phyloP scores from a whole-genome alignment of 2,888 invertebrate genomes.

The Diploptera punctata region DNA sequence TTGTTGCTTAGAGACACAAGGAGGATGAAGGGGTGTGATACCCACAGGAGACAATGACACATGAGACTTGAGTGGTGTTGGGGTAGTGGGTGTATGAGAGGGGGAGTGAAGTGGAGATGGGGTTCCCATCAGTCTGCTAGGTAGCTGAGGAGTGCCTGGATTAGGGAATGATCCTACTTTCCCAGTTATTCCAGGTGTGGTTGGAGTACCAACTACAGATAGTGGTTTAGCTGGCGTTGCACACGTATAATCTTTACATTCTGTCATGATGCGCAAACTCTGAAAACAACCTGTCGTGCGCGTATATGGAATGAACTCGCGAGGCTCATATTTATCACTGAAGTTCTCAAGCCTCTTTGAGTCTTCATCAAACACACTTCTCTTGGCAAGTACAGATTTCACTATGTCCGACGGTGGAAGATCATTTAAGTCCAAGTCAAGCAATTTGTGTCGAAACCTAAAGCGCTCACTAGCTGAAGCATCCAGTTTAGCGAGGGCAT shows the following conservation, averaged over 20 bases:
- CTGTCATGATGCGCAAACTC: conserved; percentile 42
- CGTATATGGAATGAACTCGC: conserved; percentile 56
- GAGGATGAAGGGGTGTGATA: conserved; percentile 31
- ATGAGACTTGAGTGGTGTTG: conserved; percentile 33
- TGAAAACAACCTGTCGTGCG: conserved; percentile 36
- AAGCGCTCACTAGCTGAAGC: conserved; percentile 61
- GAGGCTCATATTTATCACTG: conserved; percentile 80
- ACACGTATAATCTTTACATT: conserved; percentile 43
- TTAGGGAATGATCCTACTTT: conserved; percentile 33
- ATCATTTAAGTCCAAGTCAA: conserved; percentile 80
- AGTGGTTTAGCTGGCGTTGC: conserved; percentile 42
- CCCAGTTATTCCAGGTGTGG: conserved; percentile 30
- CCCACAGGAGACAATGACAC: conserved; percentile 36
- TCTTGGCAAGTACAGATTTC: conserved; percentile 88
- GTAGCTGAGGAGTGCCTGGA: conserved; percentile 28
- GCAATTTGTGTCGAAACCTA: conserved; percentile 72
- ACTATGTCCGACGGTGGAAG: conserved; percentile 94
- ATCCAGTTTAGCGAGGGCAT: conserved; percentile 60
- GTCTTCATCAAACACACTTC: conserved; percentile 96
- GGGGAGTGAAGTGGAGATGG: conserved; percentile 41
- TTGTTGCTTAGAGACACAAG: conserved; percentile 21
- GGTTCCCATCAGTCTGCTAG: conserved; percentile 32
- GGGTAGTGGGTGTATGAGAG: conserved; percentile 37
- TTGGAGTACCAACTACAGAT: conserved; percentile 32
- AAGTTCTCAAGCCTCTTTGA: conserved; percentile 89